Conservation (phyloP, 2,113 vertebrate species). For the Sialia sialis region DNA sequence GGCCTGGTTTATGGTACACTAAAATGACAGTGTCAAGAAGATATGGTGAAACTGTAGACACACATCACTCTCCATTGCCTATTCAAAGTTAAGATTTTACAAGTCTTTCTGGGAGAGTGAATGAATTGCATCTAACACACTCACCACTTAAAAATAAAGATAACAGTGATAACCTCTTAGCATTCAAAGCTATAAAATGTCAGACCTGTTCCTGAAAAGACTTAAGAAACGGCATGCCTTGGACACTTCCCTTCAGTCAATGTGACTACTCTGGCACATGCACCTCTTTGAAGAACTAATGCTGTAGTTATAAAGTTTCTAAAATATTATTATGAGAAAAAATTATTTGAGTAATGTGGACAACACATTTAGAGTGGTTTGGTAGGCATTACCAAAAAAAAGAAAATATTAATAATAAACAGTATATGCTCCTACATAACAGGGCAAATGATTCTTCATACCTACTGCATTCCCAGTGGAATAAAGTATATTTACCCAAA, state of each 20-base stretch:
- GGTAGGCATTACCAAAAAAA: background rate
- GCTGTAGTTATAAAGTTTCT: background rate
- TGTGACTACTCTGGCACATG: background rate
- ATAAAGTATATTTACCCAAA: background rate
- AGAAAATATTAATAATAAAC: background rate
- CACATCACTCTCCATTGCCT: background rate
- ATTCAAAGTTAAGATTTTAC: background rate
- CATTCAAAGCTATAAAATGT: background rate
- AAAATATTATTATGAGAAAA: background rate
- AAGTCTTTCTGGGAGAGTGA: background rate
- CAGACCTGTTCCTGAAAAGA: background rate
- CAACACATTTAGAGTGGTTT: background rate
- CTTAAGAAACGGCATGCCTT: background rate
- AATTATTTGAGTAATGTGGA: background rate
- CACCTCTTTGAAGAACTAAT: background rate
- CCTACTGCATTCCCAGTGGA: background rate
- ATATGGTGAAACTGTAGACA: background rate
- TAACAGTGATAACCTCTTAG: background rate
- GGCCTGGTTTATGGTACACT: accelerated
- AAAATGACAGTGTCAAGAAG: background rate
- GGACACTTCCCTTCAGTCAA: background rate
- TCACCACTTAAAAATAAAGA: background rate
- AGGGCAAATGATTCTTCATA: background rate
- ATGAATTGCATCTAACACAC: background rate
- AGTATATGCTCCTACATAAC: background rate